Evolutionary conservation across 2,888 invertebrate species (phyloP).

Genomic region (Cephus runcator): DNA sequence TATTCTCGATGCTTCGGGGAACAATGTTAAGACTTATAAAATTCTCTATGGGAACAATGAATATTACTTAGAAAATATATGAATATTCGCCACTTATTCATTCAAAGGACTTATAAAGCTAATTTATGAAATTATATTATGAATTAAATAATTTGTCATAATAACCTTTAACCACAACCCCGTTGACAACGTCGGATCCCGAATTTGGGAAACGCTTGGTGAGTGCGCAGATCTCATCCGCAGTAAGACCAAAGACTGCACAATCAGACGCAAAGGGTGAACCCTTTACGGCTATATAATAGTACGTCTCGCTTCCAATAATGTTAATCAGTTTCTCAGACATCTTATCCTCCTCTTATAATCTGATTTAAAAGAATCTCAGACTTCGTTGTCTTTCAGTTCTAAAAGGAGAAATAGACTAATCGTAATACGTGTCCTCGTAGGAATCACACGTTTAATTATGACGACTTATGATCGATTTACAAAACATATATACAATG

Average conservation of each 20-base stretch:
- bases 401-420: slow-evolving; percentile 46
- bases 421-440: neutral
- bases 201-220: slow-evolving; percentile 76
- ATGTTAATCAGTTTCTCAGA: slow-evolving; percentile 48
- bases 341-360: slow-evolving; percentile 33
- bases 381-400: slow-evolving; percentile 56
- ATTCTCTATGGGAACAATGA: too few species aligned
- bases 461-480: neutral
- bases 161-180: slow-evolving; percentile 74
- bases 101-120: neutral
- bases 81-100: neutral
- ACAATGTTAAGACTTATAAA: too few species aligned
- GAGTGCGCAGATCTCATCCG: slow-evolving; percentile 77
- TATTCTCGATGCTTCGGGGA: neutral
- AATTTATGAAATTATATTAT: neutral
- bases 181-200: slow-evolving; percentile 75
- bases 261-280: slow-evolving; percentile 81
- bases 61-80: too few species aligned
- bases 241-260: slow-evolving; percentile 80
- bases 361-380: slow-evolving; percentile 26
- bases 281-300: slow-evolving; percentile 83
- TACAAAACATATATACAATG: neutral
- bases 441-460: neutral
- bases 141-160: slow-evolving; percentile 3
- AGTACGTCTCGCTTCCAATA: slow-evolving; percentile 69